Evolutionary conservation across 2,888 invertebrate species (phyloP).

Genomic region (Odontomyia ornata): DNA sequence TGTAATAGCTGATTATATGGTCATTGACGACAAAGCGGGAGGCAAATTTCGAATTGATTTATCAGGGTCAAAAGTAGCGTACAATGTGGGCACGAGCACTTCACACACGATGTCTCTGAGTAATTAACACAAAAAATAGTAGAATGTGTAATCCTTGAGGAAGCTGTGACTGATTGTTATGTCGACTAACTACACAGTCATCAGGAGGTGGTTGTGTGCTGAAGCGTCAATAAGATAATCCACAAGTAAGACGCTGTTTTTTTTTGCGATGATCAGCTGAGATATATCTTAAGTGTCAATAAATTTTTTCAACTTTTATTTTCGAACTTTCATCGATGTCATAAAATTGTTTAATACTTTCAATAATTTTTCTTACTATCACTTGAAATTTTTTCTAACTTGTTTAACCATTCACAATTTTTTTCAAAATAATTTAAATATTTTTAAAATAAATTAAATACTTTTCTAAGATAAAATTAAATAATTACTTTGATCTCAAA

Average conservation of each 20-base stretch:
- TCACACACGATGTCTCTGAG: neutral
- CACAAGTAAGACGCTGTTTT: constrained; percentile 19
- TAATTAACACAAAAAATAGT: constrained; percentile 7
- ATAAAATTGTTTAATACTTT: neutral
- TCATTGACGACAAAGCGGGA: constrained; percentile 11
- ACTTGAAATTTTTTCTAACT: neutral
- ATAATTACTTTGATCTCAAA: too few species aligned
- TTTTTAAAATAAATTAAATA: too few species aligned
- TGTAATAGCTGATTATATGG: constrained; percentile 13
- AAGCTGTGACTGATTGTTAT: constrained; percentile 8
- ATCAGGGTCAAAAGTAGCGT: constrained; percentile 22
- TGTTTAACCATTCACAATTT: neutral
- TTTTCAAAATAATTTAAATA: neutral
- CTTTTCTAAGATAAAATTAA: too few species aligned
- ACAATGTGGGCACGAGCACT: neutral
- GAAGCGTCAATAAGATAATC: neutral
- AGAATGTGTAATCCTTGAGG: constrained; percentile 22
- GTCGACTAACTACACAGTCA: too few species aligned
- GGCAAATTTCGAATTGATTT: constrained; percentile 14
- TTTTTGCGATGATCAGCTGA: constrained; percentile 27
- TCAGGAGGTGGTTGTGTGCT: neutral
- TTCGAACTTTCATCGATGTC: neutral
- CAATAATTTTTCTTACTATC: neutral
- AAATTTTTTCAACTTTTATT: constrained; percentile 15
- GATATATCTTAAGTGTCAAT: constrained; percentile 25